Conservation (phyloP, 2,113 vertebrate species). For the Gallinago paraguaiae region DNA sequence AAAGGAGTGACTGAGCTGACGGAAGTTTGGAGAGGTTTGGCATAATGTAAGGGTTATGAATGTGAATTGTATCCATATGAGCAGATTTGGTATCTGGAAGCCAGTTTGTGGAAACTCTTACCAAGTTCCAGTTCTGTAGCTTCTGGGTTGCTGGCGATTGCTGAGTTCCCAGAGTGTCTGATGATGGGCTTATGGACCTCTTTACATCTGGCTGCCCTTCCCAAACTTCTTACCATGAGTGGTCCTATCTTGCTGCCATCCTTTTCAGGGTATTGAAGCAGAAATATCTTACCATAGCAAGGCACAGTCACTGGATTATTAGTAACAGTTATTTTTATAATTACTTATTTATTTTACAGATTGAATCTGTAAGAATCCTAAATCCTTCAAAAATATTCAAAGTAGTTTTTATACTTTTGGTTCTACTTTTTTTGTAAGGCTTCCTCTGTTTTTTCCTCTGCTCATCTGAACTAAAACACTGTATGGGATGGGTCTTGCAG, state of each 20-base stretch:
- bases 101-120: not conserved
- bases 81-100: slow-evolving; percentile 5
- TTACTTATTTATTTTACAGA: not conserved
- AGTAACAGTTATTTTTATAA: not conserved
- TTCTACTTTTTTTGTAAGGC: not conserved
- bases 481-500: not conserved
- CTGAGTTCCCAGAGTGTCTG: not conserved
- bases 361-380: not conserved
- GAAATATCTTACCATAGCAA: not conserved
- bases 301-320: not conserved
- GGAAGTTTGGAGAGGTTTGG: not conserved
- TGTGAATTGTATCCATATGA: not conserved
- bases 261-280: not conserved
- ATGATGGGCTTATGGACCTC: not conserved
- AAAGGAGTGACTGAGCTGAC: not conserved
- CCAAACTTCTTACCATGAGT: not conserved
- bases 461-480: not conserved
- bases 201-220: not conserved
- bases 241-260: not conserved
- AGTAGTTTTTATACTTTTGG: not conserved
- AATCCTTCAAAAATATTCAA: not conserved
- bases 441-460: not conserved
- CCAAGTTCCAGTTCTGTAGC: not conserved
- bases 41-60: not conserved
- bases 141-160: not conserved